A percentile compares a stretch with the other conserved stretches of the same genome.
phyloP scores from a whole-genome alignment of 2,113 vertebrate genomes.

The Leptodactylus fuscus region DNA sequence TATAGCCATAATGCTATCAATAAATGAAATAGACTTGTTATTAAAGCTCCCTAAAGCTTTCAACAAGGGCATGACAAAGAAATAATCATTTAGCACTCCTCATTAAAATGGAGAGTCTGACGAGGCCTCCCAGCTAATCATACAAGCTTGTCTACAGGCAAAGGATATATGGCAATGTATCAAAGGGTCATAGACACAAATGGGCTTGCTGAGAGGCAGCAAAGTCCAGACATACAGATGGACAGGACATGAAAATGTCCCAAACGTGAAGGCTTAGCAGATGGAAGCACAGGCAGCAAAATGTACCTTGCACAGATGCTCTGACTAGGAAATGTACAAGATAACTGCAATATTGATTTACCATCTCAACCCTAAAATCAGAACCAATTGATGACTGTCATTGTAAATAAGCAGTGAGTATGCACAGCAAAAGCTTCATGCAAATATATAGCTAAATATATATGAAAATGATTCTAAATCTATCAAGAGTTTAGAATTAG shows the following conservation, averaged over 20 bases:
- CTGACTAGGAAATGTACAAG: slow-evolving; percentile 49
- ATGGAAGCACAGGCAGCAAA: slow-evolving; percentile 50
- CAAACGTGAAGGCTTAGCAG: slow-evolving; percentile 48
- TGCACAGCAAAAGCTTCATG: background rate
- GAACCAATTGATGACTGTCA: background rate
- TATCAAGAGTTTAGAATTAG: background rate
- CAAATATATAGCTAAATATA: background rate
- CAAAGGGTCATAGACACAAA: slow-evolving; percentile 53
- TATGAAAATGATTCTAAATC: background rate
- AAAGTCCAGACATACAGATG: slow-evolving; percentile 55
- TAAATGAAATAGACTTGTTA: slow-evolving; percentile 32
- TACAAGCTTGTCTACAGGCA: slow-evolving; percentile 32
- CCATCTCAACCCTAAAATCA: background rate
- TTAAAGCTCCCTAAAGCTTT: background rate
- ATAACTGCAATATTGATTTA: slow-evolving; percentile 33
- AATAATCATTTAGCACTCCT: slow-evolving; percentile 8
- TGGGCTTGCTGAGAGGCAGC: slow-evolving; percentile 44
- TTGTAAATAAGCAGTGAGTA: background rate
- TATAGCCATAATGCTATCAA: slow-evolving; percentile 21
- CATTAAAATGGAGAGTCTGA: slow-evolving; percentile 39
- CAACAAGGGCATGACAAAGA: slow-evolving; percentile 27
- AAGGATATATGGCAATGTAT: slow-evolving; percentile 52
- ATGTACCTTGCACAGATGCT: slow-evolving; percentile 45
- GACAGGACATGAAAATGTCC: slow-evolving; percentile 47
- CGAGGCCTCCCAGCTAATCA: slow-evolving; percentile 36